These are phyloP conservation scores for Lithophane socia DNA, from an alignment of 2,888 invertebrate species.

Conservation along the genomic window DNA sequence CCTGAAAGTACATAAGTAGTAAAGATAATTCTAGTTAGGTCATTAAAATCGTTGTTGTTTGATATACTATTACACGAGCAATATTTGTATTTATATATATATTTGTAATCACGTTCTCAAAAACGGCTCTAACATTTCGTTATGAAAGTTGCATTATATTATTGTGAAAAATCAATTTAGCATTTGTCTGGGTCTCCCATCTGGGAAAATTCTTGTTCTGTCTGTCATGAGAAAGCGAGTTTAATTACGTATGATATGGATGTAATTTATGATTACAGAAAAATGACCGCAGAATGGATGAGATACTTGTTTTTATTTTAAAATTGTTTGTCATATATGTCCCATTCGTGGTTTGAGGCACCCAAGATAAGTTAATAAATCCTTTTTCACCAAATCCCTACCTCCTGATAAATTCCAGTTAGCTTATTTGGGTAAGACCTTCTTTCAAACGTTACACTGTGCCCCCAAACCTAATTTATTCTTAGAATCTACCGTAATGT, in stretches of 20 bases:
- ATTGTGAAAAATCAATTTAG: no score
- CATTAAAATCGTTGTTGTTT: background rate
- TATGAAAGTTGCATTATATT: no score
- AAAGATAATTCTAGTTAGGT: background rate
- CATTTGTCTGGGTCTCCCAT: no score
- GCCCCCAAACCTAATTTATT: background rate
- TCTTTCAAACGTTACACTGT: no score
- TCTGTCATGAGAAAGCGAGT: no score
- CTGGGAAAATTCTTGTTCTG: no score
- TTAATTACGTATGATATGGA: background rate
- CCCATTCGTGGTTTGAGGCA: background rate
- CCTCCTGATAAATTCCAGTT: no score
- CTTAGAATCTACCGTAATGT: background rate
- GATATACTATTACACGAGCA: background rate
- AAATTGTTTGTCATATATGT: background rate
- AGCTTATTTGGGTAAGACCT: no score
- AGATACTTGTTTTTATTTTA: background rate
- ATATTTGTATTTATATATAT: no score
- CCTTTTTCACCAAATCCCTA: background rate
- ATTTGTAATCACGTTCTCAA: no score
- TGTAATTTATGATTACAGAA: background rate
- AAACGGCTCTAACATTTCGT: no score
- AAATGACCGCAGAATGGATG: background rate
- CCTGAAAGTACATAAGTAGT: background rate
- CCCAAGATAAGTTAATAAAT: background rate